phyloP scores from a whole-genome alignment of 2,888 invertebrate species.

The Catocala nupta region DNA sequence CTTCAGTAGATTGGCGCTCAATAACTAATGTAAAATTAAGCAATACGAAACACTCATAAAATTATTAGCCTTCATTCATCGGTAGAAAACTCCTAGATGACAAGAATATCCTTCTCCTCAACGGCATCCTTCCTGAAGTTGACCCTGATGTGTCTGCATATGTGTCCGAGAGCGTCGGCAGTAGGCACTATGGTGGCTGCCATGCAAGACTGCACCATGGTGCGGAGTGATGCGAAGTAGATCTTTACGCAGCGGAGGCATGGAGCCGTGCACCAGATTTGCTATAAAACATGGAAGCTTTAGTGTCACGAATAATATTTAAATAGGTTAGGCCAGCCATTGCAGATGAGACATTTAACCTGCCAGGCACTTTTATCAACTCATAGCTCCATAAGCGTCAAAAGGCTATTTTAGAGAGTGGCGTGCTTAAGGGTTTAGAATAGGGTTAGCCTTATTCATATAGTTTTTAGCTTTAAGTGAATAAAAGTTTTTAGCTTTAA shows the following conservation, averaged over 20 bases:
- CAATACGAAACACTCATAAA: background rate
- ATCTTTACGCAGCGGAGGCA: conserved; percentile 90
- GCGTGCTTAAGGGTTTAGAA: too few relatives aligned
- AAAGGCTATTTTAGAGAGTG: too few relatives aligned
- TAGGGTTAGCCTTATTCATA: too few relatives aligned
- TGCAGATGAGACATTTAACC: too few relatives aligned
- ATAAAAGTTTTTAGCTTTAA: too few relatives aligned
- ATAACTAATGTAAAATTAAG: background rate
- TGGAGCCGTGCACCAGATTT: conserved; percentile 92
- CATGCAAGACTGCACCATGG: conserved; percentile 86
- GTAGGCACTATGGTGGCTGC: conserved; percentile 89
- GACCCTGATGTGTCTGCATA: conserved; percentile 88
- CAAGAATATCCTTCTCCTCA: conserved; percentile 76
- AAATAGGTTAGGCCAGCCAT: too few relatives aligned
- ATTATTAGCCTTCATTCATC: background rate
- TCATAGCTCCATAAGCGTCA: too few relatives aligned
- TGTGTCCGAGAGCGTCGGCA: conserved; percentile 88
- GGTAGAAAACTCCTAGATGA: conserved; percentile 59
- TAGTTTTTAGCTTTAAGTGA: too few relatives aligned
- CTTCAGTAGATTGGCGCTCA: too few relatives aligned
- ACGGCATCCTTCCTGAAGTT: conserved; percentile 86
- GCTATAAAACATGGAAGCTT: conserved; percentile 74
- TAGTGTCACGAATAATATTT: too few relatives aligned
- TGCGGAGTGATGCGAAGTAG: conserved; percentile 88
- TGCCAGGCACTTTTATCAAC: too few relatives aligned